Evolutionary conservation across 2,888 invertebrate genomes (phyloP), one percentile per base, ranked within the genome.

Genomic region (Gari tellinella): DNA sequence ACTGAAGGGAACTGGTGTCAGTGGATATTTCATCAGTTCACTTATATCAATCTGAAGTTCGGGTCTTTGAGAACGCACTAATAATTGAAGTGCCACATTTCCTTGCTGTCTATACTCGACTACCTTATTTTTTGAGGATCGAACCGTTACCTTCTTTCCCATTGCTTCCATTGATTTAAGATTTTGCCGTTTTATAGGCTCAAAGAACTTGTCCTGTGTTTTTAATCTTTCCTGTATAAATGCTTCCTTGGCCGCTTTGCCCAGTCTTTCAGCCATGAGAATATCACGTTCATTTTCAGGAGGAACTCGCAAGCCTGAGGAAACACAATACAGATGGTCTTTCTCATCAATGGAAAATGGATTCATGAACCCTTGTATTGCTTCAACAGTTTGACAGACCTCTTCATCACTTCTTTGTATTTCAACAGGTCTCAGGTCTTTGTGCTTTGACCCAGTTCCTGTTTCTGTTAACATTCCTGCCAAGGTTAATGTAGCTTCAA

Each of bases 341-440:
- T 76, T 63, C 19, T 70, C 58, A 19, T 55, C 56, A 15, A 68
- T 37, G 2, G 19, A 26, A 40, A 81, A 81, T 38, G 79, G 79
- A 51, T 79, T 72, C 8, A 62, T 55, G 56, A 73, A 81, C n/a
- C 73, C 40, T 7, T 40, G 19, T 15, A 79, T 45, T 14, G 80
- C 72, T 14, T 72, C 77, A 14, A 56, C 25, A 21, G 70, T 57
- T n/a, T 52, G 41, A 12, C 14, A 17, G 0, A 72, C 73, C 15
- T 14, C 25, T 14, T 61, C 5, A 10, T 69, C 80, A 64, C 75
- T 65, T 25, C 51, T 68, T 56, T 51, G 31, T 15, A 79, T 67
- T 48, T 82, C 73, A 19, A 68, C 40, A 15, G 75, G 80, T 1
- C 75, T 49, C 7, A 64, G 12, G 38, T 82, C 76, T 49, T 62